Conservation (phyloP, 2,113 vertebrate species). For the Prolemur simus region DNA sequence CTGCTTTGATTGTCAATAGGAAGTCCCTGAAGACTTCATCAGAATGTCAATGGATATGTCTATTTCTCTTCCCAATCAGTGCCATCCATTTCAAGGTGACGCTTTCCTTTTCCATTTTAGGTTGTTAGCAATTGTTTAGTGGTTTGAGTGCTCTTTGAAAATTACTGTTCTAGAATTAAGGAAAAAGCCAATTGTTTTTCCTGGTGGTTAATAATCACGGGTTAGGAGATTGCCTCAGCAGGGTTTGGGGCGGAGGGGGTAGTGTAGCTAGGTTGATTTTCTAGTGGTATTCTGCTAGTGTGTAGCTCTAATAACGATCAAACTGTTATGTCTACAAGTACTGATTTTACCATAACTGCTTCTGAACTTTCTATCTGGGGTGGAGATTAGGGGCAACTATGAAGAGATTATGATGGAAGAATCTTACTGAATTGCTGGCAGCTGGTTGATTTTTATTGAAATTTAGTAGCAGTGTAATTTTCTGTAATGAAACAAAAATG, state of each 20-base stretch:
- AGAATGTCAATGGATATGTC: slow-evolving; percentile 68
- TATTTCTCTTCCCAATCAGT: slow-evolving; percentile 74
- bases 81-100: slow-evolving; percentile 66
- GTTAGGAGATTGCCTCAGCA: not conserved
- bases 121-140: slow-evolving; percentile 71
- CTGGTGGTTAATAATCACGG: slow-evolving; percentile 61
- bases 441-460: slow-evolving; percentile 42
- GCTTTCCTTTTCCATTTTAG: slow-evolving; percentile 67
- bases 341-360: not conserved
- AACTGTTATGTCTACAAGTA: not conserved
- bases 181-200: slow-evolving; percentile 62
- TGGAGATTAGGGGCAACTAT: not conserved
- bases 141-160: slow-evolving; percentile 71
- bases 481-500: slow-evolving; percentile 47
- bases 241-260: not conserved
- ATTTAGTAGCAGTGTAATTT: slow-evolving; percentile 18
- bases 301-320: not conserved
- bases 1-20: slow-evolving; percentile 73
- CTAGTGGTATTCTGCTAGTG: not conserved
- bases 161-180: slow-evolving; percentile 50
- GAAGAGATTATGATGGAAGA: not conserved
- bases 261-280: not conserved
- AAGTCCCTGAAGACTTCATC: slow-evolving; percentile 72
- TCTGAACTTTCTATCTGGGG: slow-evolving; percentile 22
- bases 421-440: slow-evolving; percentile 27